Conservation (phyloP, 2,888 invertebrate genomes). For the Latrodectus elegans region DNA sequence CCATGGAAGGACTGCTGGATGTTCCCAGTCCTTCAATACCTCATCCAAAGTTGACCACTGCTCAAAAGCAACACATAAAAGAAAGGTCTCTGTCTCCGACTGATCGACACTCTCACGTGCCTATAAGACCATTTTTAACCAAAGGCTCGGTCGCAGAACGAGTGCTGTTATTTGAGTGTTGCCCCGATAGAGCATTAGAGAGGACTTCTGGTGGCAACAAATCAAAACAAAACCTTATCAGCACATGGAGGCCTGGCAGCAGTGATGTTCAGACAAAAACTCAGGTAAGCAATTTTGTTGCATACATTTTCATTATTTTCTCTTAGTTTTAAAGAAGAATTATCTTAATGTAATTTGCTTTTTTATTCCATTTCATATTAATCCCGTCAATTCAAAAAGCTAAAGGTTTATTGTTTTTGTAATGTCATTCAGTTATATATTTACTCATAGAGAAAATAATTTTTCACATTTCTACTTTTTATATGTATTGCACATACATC, state of each 20-base stretch:
- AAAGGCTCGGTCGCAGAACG: conserved; percentile 92
- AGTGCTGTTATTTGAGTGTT: conserved; percentile 91
- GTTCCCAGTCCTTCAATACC: conserved; percentile 77
- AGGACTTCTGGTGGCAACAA: conserved; percentile 53
- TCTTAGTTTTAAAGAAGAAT: background rate
- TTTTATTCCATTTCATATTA: too few species aligned
- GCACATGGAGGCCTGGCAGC: conserved; percentile 75
- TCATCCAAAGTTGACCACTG: conserved; percentile 81
- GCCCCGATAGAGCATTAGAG: conserved; percentile 76
- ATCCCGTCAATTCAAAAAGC: too few species aligned
- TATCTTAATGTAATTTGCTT: background rate
- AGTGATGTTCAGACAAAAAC: conserved; percentile 77
- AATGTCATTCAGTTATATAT: too few species aligned
- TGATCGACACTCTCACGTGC: conserved; percentile 74
- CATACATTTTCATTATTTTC: background rate
- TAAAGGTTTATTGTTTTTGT: too few species aligned
- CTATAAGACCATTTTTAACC: conserved; percentile 88
- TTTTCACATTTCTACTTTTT: too few species aligned
- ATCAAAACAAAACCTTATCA: conserved; percentile 68
- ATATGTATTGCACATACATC: too few species aligned
- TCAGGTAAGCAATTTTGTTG: conserved; percentile 76
- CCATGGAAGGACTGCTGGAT: conserved; percentile 58
- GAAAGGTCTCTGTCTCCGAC: conserved; percentile 71
- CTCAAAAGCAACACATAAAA: conserved; percentile 79
- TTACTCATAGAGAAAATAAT: too few species aligned